Conservation (phyloP, 2,888 invertebrate species). For the Ochlodes sylvanus region DNA sequence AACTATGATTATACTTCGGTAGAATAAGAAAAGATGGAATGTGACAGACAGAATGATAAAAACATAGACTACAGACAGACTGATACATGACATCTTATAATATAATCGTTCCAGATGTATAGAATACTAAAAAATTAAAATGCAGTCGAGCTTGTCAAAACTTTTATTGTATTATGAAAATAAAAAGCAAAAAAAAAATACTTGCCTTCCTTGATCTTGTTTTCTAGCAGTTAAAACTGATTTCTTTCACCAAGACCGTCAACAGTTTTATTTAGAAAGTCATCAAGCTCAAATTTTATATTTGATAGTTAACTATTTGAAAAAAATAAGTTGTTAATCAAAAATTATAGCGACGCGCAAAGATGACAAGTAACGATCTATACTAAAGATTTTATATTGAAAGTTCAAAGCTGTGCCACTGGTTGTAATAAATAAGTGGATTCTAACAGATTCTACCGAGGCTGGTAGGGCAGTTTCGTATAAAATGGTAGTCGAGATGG, state of each 20-base stretch:
- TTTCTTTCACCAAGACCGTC: conserved; percentile 1
- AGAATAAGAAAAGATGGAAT: too few relatives aligned
- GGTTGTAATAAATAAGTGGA: conserved; percentile 35
- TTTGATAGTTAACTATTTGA: conserved; percentile 6
- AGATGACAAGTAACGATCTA: conserved; percentile 25
- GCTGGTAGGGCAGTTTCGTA: conserved; percentile 53
- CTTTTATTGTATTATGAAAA: not conserved
- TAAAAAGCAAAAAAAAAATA: not conserved
- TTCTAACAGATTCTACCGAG: conserved; percentile 48
- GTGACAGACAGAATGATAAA: too few relatives aligned
- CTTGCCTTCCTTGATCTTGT: not conserved
- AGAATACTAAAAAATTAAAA: not conserved
- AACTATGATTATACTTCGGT: too few relatives aligned
- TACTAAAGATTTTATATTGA: conserved; percentile 16
- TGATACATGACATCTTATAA: too few relatives aligned
- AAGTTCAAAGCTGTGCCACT: conserved; percentile 27
- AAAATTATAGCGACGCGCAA: conserved; percentile 23
- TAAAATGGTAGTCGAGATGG: conserved; percentile 57
- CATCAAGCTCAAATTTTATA: conserved; percentile 12
- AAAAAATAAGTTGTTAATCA: conserved; percentile 18
- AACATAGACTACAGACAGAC: too few relatives aligned
- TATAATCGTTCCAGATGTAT: too few relatives aligned
- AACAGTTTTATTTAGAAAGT: conserved; percentile 19
- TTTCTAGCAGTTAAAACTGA: conserved; percentile 1
- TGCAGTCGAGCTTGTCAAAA: not conserved